Conservation (phyloP, 2,888 invertebrate genomes). For the Melanchra persicariae region DNA sequence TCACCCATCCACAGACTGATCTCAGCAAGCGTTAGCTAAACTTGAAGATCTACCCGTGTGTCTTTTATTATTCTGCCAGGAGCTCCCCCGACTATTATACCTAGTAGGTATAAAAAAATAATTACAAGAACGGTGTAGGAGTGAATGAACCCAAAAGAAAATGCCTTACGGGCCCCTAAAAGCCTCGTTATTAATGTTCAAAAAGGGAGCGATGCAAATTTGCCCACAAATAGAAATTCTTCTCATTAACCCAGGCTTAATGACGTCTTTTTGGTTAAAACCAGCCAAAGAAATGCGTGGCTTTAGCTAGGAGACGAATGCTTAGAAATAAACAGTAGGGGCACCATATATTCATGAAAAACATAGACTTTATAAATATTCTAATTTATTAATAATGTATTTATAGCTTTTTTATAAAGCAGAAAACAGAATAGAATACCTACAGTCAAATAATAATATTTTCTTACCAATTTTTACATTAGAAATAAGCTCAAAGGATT, state of each 20-base stretch:
- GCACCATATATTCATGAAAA: conserved; percentile 19
- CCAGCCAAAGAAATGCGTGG: conserved; percentile 65
- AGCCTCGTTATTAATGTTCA: conserved; percentile 66
- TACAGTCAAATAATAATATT: too few species aligned
- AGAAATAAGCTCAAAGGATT: too few species aligned
- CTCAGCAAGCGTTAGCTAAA: too few species aligned
- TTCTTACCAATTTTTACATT: too few species aligned
- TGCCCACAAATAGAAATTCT: conserved; percentile 70
- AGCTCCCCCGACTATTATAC: too few species aligned
- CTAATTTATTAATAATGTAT: too few species aligned
- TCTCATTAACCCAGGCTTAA: conserved; percentile 73
- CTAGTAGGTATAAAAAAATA: neutral
- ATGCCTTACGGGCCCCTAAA: conserved; percentile 54
- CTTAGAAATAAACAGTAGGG: conserved; percentile 64
- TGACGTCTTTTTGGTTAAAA: conserved; percentile 67
- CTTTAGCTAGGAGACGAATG: conserved; percentile 64
- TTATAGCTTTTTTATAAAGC: too few species aligned
- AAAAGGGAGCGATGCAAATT: conserved; percentile 68
- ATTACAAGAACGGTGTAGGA: neutral
- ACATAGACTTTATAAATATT: neutral
- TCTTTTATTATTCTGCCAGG: too few species aligned
- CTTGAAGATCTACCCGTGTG: too few species aligned
- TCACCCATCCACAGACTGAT: too few species aligned
- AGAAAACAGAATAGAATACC: too few species aligned
- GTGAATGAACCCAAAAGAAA: conserved; percentile 26